A percentile compares a stretch with the other conserved stretches of the same genome.
Evolutionary conservation across 1,140 invertebrate species (phyloP).

Genomic region (Apis laboriosa): DNA sequence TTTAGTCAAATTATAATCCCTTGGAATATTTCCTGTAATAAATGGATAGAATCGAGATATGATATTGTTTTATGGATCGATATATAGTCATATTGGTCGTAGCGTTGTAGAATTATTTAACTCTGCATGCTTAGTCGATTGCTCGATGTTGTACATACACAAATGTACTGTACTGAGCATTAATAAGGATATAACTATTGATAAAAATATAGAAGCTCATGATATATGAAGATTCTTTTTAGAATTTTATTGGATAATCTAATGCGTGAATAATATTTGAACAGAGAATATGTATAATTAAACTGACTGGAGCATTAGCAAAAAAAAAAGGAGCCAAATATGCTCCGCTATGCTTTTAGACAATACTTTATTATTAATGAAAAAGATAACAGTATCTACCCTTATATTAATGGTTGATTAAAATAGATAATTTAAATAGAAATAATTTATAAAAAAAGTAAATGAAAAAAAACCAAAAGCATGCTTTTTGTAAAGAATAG

Average conservation of each 20-base stretch:
- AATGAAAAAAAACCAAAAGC: neutral
- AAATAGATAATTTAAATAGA: neutral
- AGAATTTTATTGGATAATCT: conserved; percentile 64
- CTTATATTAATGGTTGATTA: conserved; percentile 19
- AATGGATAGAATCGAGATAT: conserved; percentile 52
- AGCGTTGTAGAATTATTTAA: conserved; percentile 65
- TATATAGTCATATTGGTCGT: conserved; percentile 61
- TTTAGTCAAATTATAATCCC: conserved; percentile 9
- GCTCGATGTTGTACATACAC: conserved; percentile 55
- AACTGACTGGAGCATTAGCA: conserved; percentile 64
- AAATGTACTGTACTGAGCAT: conserved; percentile 48
- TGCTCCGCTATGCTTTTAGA: conserved; percentile 46
- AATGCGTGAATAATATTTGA: conserved; percentile 55
- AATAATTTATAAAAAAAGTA: neutral
- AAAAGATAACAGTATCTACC: neutral
- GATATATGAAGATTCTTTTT: conserved; percentile 66
- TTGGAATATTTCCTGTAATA: conserved; percentile 38
- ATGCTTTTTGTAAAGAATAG: neutral
- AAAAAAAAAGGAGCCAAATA: conserved; percentile 13
- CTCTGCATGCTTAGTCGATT: conserved; percentile 74
- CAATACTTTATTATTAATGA: conserved; percentile 47
- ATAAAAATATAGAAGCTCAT: conserved; percentile 59
- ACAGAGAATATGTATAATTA: conserved; percentile 48
- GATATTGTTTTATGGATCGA: conserved; percentile 64
- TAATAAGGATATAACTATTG: conserved; percentile 59